Evolutionary conservation across 2,797 vertebrate genomes (phyloP).

Genomic region (Enoplosus armatus): DNA sequence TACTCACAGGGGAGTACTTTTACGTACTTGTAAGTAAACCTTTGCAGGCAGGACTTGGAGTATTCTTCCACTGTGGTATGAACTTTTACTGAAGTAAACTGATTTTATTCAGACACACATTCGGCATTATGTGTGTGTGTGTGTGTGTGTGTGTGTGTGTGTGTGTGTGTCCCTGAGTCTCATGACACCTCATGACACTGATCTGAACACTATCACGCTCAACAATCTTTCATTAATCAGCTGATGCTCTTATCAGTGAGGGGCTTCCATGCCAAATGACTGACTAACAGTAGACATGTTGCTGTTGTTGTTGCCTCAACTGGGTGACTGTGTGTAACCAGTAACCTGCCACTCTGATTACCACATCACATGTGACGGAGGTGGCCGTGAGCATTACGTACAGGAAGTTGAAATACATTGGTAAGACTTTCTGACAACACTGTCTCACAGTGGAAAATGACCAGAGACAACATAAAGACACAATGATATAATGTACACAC

Average conservation of each 20-base stretch:
- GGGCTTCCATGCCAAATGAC: neutral
- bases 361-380: neutral
- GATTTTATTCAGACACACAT: neutral
- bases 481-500: neutral
- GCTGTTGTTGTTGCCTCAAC: too few relatives aligned
- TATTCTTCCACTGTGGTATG: neutral
- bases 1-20: neutral
- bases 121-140: neutral
- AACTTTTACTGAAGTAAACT: neutral
- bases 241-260: slow-evolving; percentile 11
- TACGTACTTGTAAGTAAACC: neutral
- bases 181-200: slow-evolving; percentile 16
- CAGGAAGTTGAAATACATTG: neutral
- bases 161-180: too few relatives aligned
- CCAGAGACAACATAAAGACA: neutral
- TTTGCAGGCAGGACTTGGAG: neutral
- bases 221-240: slow-evolving; percentile 9
- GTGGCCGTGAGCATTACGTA: neutral
- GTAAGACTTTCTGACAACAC: neutral
- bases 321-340: neutral
- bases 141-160: neutral
- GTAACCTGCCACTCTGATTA: neutral
- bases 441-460: neutral
- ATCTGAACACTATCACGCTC: too few relatives aligned
- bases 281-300: neutral